A percentile compares a stretch with the other conserved stretches of the same genome.
phyloP scores from a whole-genome alignment of 2,113 vertebrate species.

The Eonycteris spelaea region DNA sequence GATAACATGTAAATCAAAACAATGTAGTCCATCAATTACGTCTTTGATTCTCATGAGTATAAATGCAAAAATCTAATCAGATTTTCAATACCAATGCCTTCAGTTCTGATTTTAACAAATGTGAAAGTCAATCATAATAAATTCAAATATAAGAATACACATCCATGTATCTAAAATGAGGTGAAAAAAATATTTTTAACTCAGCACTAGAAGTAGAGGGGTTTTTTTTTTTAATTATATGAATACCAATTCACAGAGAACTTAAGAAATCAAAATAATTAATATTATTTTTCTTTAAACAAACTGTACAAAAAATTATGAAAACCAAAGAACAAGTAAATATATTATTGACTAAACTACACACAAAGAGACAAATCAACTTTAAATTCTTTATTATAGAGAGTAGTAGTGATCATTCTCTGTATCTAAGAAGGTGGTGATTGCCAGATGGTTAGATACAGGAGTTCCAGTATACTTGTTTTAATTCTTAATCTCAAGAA shows the following conservation, averaged over 20 bases:
- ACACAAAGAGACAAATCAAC: constrained; percentile 65
- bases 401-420: constrained; percentile 12
- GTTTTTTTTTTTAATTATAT: constrained; percentile 27
- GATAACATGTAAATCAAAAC: not conserved
- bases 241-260: constrained; percentile 37
- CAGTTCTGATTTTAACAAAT: constrained; percentile 21
- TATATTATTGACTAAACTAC: constrained; percentile 63
- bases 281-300: constrained; percentile 23
- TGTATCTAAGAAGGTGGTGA: constrained; percentile 44
- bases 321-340: constrained; percentile 34
- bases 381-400: constrained; percentile 69
- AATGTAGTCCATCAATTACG: not conserved
- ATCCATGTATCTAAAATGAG: not conserved
- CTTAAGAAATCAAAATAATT: constrained; percentile 28
- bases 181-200: constrained; percentile 37
- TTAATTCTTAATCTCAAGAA: constrained; percentile 59
- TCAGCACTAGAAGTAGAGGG: not conserved
- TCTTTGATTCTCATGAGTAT: not conserved
- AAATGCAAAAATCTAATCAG: not conserved
- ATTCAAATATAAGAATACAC: constrained; percentile 4
- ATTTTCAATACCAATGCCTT: not conserved
- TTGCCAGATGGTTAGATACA: constrained; percentile 66
- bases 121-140: not conserved
- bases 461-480: constrained; percentile 16
- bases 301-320: not conserved